These are phyloP conservation scores for Catharus fuscescens DNA, from an alignment of 2,113 vertebrate genomes.

Conservation along the genomic window DNA sequence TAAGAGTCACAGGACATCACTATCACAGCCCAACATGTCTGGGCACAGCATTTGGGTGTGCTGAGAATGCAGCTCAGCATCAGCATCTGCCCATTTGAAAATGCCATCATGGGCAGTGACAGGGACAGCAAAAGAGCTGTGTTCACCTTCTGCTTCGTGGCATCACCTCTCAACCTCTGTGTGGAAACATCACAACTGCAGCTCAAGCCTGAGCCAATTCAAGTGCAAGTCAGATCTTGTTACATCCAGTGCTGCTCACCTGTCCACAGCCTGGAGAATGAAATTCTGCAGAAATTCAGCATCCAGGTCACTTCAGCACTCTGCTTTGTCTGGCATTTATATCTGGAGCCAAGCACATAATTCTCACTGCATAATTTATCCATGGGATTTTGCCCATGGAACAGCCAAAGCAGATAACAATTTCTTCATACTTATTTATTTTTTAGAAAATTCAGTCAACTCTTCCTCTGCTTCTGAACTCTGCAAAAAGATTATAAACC, in stretches of 20 bases:
- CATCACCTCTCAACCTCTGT: not conserved
- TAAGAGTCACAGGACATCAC: not conserved
- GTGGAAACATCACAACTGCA: not conserved
- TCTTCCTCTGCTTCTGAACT: not conserved
- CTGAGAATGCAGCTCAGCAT: not conserved
- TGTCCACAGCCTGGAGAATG: not conserved
- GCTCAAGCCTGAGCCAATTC: constrained; percentile 12
- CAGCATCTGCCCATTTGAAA: not conserved
- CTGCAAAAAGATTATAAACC: not conserved
- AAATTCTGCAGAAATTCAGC: constrained; percentile 22
- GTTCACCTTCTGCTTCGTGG: not conserved
- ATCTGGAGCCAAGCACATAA: not conserved
- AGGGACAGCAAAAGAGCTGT: not conserved
- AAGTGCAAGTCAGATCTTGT: constrained; percentile 47
- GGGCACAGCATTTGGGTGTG: not conserved
- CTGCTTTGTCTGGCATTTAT: not conserved
- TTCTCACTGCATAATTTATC: constrained; percentile 42
- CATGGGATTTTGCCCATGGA: not conserved
- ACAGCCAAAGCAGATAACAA: not conserved
- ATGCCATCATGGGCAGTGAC: not conserved
- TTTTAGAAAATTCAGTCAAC: not conserved
- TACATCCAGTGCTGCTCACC: constrained; percentile 13
- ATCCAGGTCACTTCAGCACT: constrained; percentile 10
- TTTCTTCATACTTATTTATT: not conserved
- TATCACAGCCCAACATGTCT: not conserved